Evolutionary conservation across 2,113 vertebrate genomes (phyloP), one percentile per base, ranked within the genome.

Genomic region (Oxygymnocypris stewartii): DNA sequence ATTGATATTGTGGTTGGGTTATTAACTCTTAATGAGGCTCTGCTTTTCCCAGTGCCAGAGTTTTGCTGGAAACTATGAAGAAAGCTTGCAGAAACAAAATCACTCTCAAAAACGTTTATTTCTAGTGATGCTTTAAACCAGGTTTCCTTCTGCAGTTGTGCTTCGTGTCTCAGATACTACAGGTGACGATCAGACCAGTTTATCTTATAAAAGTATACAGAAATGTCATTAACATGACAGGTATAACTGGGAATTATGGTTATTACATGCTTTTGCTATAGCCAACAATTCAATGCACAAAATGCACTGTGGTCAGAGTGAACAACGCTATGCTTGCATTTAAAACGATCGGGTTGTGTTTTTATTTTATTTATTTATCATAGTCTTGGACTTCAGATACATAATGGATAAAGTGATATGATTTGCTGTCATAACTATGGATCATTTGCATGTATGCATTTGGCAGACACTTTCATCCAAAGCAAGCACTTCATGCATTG

Each of bases 1-100:
- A 94, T 93, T 92, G 93, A 95, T 94, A 92, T 79, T 92, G 92
- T 88, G 93, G 92, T 92, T 91, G 92, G 89, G 92, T 94, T 93
- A 94, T 94, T 84, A 86, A 84, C 88, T 76, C 59, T 83, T 83
- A 93, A 94, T 94, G 91, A 92, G 91, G 88, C 91, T 59, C 71
- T 87, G 85, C 88, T 86, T 88, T 92, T 92, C 89, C 81, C 69
- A 86, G 59, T 84, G 81, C 89, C 82, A 79, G 86, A 87, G 84
- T 88, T 79, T 84, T 89, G 92, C 91, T 84, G 92, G 84, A 93
- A 91, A 90, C 85, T 89, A 90, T 82, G 54, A 89, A 79, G 87
- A 87, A 86, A 79, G 44, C 80, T 76, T 79, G 73, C 79, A 67
- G 76, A 87, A 79, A n/a, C 35, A n/a, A n/a, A n/a, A n/a, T n/a